Base-by-base conservation (phyloP, 2,797 vertebrate species). In the Champsocephalus gunnari region DNA sequence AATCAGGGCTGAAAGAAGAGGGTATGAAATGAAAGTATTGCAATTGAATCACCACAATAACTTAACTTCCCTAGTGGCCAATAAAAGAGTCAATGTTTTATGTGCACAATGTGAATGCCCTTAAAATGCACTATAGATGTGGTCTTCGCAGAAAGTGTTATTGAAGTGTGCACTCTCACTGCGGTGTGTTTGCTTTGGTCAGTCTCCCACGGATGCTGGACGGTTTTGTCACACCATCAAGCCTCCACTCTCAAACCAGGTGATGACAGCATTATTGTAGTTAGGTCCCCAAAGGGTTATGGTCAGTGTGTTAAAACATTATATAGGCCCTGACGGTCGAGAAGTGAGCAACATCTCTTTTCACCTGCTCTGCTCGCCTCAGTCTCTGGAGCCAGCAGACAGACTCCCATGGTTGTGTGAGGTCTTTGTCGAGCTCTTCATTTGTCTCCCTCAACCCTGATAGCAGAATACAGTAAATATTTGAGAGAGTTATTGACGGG, bases 401-500 rank as follows among this genome's bases (percentile, higher is more conserved):
- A 71, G 71, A 67, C 82, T 76, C 80, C 76, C 68, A 79, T 60
- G 67, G 74, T 88, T 72, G 81, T 89, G 87, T 91, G 91, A 90
- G 89, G 88, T 90, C 90, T 76, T 57, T 49, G 67, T 80, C n/a
- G 4, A 70, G 59, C 80, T 76, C 75, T 81, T 83, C 77, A 84
- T 91, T 81, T 82, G 84, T 89, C 80, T 84, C 71, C 53, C 71
- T 73, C 80, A 65, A 71, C 75, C 14, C 55, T 60, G 80, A 88
- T 81, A 82, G 84, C 6, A 19, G 65, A 83, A 77, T 82, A 80
- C 72, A 75, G 75, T 88, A 91, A 89, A 93, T 90, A 91, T 92
- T 92, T 87, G 71, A 90, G 72, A 74, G 85, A 89, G 81, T 91
- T 92, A 89, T 93, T 89, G 87, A 82, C 38, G 38, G 80, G 77